Base-by-base conservation (phyloP, 2,888 invertebrate species). In the Platerodrilus igneus region DNA sequence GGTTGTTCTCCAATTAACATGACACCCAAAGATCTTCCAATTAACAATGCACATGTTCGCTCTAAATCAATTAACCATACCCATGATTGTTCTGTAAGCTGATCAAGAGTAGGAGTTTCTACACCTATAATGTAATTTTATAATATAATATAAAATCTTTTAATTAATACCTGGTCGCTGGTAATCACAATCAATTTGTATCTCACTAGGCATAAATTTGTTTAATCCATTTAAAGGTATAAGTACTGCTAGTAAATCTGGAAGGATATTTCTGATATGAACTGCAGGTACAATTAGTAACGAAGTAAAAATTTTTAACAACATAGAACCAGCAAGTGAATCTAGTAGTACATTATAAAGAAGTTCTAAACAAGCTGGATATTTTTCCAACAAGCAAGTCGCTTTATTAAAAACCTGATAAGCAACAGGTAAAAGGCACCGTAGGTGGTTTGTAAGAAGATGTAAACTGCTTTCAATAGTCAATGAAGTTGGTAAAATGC, bases 31-130 rank as follows among this genome's bases (percentile, higher is more conserved):
- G 75, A 74, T 37, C 75, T 62, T 3, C 80, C 80, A 31, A 79
- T 71, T 43, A 79, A 62, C 32, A 79, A 64, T n/a, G 76, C 72
- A 55, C 75, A 76, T 0, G 75, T 72, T 47, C 76, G 65, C 58
- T 79, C 77, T 53, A 78, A 60, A 57, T 79, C 79, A 17, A 78
- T 61, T 42, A 78, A 66, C 78, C 79, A 79, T 32, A 69, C 62
- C 74, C 74, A 75, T 19, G 64, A 69, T 45, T 67, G 68, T 36
- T 67, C 69, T 2, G 69, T 67, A 13, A 69, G 50, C 46, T 73
- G 69, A 5, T 64, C 58, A 11, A 71, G 60, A 3, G 74, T 73
- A 4, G 74, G 73, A 0, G 74, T 74, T 55, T 71, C 71, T 2
- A 69, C 68, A 47, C 73, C 72, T 63, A 37, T 40, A 55, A 48